Percentiles rank a stretch among this genome's conserved stretches.
These are phyloP conservation scores for Petrocephalus zakoni DNA, from an alignment of 2,113 vertebrate genomes.

Conservation along the genomic window DNA sequence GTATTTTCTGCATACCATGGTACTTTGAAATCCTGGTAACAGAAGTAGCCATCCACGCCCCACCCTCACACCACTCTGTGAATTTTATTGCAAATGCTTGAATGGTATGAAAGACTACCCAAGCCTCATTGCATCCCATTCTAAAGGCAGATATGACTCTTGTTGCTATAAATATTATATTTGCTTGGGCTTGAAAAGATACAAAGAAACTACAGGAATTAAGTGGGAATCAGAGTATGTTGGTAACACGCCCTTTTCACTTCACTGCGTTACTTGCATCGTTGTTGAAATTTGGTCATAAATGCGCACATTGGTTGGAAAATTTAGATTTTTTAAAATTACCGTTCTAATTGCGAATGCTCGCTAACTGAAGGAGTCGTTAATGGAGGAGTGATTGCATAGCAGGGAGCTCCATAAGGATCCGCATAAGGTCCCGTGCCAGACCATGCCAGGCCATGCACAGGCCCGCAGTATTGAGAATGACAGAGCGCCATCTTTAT, in stretches of 20 bases:
- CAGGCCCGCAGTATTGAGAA: not conserved
- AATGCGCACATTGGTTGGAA: not conserved
- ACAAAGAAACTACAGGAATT: not conserved
- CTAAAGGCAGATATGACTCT: not conserved
- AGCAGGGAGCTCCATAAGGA: not conserved
- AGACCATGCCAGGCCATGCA: not conserved
- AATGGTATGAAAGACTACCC: not conserved
- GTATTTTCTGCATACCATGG: not conserved
- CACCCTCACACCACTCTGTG: not conserved
- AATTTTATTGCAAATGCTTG: not conserved
- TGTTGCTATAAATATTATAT: not conserved
- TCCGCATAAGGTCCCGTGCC: not conserved
- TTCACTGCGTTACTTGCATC: not conserved
- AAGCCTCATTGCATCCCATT: not conserved
- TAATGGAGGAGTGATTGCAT: not conserved
- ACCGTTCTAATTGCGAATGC: not conserved
- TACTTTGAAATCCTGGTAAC: not conserved
- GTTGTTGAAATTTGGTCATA: not conserved
- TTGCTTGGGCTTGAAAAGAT: not conserved
- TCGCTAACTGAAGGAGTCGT: not conserved
- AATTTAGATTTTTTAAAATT: not conserved
- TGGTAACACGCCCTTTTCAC: not conserved
- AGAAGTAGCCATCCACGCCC: not conserved
- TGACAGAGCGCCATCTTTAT: constrained; percentile 31
- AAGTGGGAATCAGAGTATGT: not conserved